Evolutionary conservation across 2,113 vertebrate species (phyloP).

Genomic region (Etia nguti): DNA sequence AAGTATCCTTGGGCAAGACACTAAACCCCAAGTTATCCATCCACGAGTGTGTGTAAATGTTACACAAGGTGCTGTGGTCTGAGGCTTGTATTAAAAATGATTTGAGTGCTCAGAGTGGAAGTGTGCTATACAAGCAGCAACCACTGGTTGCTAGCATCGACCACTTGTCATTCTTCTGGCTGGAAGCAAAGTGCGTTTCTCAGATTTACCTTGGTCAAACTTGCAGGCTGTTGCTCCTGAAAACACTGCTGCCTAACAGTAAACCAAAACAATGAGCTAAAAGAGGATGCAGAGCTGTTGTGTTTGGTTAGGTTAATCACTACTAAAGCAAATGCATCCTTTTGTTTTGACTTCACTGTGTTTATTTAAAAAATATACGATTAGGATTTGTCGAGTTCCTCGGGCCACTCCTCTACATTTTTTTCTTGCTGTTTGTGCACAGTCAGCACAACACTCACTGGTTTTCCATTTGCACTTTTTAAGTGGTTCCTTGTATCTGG

Average conservation of each 20-base stretch:
- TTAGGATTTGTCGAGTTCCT: neutral
- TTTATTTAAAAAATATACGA: neutral
- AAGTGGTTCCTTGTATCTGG: neutral
- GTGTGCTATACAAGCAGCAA: neutral
- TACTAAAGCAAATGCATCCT: rapidly evolving
- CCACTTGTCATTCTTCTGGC: neutral
- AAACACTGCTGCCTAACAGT: neutral
- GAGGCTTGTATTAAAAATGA: neutral
- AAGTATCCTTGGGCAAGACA: neutral
- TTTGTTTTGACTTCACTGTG: neutral
- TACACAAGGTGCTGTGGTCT: neutral
- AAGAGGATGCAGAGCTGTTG: neutral
- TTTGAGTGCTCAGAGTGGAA: neutral
- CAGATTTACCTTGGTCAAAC: neutral
- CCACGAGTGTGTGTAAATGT: neutral
- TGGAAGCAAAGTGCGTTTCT: neutral
- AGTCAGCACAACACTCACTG: neutral
- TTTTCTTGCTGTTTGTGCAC: neutral
- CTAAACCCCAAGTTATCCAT: neutral
- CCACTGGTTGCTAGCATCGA: neutral
- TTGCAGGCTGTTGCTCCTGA: rapidly evolving
- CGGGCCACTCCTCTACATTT: neutral
- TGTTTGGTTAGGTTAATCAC: neutral
- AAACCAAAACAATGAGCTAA: neutral
- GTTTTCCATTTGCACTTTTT: neutral